A percentile compares a stretch with the other conserved stretches of the same genome.
Conservation (phyloP, 1,140 invertebrate species). For the Pseudobourletiella spinata region DNA sequence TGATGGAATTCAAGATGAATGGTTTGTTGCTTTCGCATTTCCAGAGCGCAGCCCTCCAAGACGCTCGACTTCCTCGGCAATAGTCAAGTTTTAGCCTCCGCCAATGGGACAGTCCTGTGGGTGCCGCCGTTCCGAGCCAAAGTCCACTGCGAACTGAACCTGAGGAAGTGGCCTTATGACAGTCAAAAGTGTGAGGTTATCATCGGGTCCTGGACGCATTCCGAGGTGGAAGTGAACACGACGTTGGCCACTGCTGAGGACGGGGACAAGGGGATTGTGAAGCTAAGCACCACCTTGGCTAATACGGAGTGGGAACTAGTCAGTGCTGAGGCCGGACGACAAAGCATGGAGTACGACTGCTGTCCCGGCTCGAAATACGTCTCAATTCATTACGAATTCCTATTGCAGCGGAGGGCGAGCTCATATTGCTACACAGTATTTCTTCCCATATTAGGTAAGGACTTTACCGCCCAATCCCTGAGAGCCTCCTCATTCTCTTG, state of each 20-base stretch:
- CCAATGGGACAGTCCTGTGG: conserved; percentile 54
- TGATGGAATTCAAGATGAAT: neutral
- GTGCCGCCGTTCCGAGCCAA: conserved; percentile 57
- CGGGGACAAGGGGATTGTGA: neutral
- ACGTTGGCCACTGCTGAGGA: conserved; percentile 2
- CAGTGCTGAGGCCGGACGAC: neutral
- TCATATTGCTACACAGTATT: neutral
- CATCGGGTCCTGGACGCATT: conserved; percentile 60
- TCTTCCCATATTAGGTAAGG: neutral
- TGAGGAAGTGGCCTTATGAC: conserved; percentile 62
- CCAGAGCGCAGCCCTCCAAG: conserved; percentile 15
- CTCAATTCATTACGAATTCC: conserved; percentile 2
- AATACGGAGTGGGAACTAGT: conserved; percentile 18
- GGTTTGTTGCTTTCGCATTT: conserved; percentile 2
- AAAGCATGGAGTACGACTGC: conserved; percentile 10
- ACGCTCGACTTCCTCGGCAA: conserved; percentile 49
- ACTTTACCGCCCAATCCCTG: neutral
- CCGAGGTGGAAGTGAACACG: conserved; percentile 55
- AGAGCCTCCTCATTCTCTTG: neutral
- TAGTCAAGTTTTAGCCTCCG: conserved; percentile 49
- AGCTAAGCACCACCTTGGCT: neutral
- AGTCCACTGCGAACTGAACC: conserved; percentile 55
- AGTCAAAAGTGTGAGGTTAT: conserved; percentile 54
- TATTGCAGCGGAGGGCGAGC: neutral
- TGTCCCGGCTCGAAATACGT: conserved; percentile 8